Evolutionary conservation across 2,888 invertebrate species (phyloP), one percentile per base, ranked within the genome.

Genomic region (Lydus trimaculatus): DNA sequence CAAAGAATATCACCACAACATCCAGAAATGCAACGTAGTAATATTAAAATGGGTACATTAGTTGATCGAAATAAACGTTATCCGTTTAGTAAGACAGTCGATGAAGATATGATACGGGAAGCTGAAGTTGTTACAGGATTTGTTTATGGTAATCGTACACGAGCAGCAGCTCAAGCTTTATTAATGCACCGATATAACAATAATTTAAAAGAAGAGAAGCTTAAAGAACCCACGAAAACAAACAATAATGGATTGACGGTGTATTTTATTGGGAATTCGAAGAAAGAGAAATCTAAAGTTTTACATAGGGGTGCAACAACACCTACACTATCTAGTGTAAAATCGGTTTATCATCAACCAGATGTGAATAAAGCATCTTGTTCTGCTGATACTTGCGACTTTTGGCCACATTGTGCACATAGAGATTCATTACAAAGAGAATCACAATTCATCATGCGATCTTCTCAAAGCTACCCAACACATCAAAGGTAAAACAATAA

Each of bases 331-430:
- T 79, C 66, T 79, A 76, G 17, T 71, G 78, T 4, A 72, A 66
- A 52, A 80, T 78, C 61, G 78, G 23, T 33, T 67, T 64, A 52
- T 23, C 23, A 52, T 2, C 52, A 23, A 48, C 72, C 72, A 39
- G 72, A 68, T 59, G 78, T 82, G 11, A 84, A n/a, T n/a, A n/a
- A 84, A 62, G 75, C 82, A 11, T 84, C 86, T 39, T 89, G 88
- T 79, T 88, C 85, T 76, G 86, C 87, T 62, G 87, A 86, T 70
- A 87, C 87, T 13, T 90, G 90, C 78, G 89, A 90, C 75, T 90
- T 89, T 83, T 91, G 90, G 91, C 90, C 91, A 17, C 88, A 88
- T 66, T 88, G 88, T 75, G 85, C 86, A 0, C 88, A 87, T 72
- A 82, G 87, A 23, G 87, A 87, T 48, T 82, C 80, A 23, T 69